These are phyloP conservation scores for Sminthurides aquaticus DNA, from an alignment of 2,888 invertebrate genomes.

Conservation along the genomic window DNA sequence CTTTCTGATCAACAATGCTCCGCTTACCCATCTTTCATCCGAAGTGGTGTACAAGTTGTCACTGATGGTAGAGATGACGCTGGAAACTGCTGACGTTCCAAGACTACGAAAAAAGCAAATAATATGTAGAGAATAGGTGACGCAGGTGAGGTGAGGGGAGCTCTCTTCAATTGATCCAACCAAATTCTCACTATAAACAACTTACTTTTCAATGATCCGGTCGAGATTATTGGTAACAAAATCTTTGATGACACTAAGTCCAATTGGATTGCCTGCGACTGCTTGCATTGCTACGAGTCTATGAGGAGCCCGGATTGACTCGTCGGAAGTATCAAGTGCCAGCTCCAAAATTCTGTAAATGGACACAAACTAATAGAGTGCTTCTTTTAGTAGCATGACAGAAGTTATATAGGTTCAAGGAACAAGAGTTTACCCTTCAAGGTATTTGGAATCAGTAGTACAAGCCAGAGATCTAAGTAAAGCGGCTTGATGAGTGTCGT, in stretches of 20 bases:
- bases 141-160: too few species aligned
- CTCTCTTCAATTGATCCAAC: too few species aligned
- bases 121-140: too few species aligned
- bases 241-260: slow-evolving; percentile 16
- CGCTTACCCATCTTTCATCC: not conserved
- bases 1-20: too few species aligned
- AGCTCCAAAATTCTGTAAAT: slow-evolving; percentile 27
- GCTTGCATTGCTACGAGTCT: slow-evolving; percentile 30
- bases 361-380: slow-evolving; percentile 15
- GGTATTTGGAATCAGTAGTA: too few species aligned
- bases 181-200: too few species aligned
- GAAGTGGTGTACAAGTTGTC: not conserved
- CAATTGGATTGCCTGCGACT: slow-evolving; percentile 34
- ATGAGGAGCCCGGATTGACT: slow-evolving; percentile 23
- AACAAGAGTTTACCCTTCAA: too few species aligned
- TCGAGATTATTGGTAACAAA: not conserved
- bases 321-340: slow-evolving; percentile 23
- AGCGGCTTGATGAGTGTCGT: too few species aligned
- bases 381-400: too few species aligned
- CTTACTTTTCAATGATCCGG: too few species aligned
- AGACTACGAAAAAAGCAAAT: not conserved
- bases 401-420: too few species aligned
- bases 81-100: not conserved
- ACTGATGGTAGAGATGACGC: not conserved
- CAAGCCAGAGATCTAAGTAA: too few species aligned